Evolutionary conservation across 2,888 invertebrate genomes (phyloP), one percentile per base, ranked within the genome.

Genomic region (Rhagophthalmus giganteus): DNA sequence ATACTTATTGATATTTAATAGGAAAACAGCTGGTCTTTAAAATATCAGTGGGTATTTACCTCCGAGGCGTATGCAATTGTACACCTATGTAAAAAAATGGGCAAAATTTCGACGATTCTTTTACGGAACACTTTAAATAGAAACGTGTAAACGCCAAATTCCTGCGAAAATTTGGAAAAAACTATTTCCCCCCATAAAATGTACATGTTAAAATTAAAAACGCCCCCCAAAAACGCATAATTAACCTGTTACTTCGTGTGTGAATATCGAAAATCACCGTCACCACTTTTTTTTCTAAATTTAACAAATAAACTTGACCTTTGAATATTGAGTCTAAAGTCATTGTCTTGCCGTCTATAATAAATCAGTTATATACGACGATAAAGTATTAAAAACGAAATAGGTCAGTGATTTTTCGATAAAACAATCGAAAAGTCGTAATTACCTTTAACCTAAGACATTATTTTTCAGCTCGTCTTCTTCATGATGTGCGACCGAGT

Each of bases 401-500:
- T 20, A 20, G 20, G 20, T 20, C 20, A 20, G 20, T 20, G 3
- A 20, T 5, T 5, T 20, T 20, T n/a, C 4, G 7, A 8, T 9
- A 12, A 1, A 20, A 24, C 10, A 7, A 20, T 5, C 16, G n/a
- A 16, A 20, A 20, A 20, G 7, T 20, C 7, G 4, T 20, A n/a
- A n/a, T n/a, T n/a, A n/a, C n/a, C n/a, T 16, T 11, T 32, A 24
- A n/a, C 11, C 6, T 20, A 34, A 10, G 3, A 41, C 34, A 37
- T 38, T 45, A 49, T 51, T 37, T 58, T 75, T 33, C 81, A 87
- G 84, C 74, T 88, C 68, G 76, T 87, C 57, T 86, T 88, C 75
- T 84, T 88, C 74, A 82, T 85, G 59, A 79, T 87, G 42, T 87
- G 87, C 67, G 88, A 88, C 65, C 78, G 82, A 13, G 78, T 85